phyloP scores from a whole-genome alignment of 2,797 vertebrate species.

The Pitangus sulphuratus region DNA sequence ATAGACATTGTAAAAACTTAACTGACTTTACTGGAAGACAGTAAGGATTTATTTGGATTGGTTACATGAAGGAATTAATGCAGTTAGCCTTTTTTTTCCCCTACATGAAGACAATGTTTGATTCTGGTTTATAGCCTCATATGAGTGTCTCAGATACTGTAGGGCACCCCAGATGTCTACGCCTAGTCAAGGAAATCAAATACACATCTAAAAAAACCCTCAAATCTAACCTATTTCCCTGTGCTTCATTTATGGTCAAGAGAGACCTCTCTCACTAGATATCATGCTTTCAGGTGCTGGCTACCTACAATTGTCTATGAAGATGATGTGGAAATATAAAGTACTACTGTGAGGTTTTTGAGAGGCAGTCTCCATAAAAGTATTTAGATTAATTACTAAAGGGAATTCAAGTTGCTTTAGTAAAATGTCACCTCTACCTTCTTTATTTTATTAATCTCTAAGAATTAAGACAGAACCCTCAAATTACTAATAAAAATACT shows the following conservation, averaged over 20 bases:
- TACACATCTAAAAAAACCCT: accelerated
- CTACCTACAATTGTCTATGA: neutral
- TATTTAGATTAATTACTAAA: neutral
- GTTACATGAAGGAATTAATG: neutral
- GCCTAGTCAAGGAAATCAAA: neutral
- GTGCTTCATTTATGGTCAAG: neutral
- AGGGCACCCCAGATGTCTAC: neutral
- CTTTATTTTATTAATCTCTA: constrained; percentile 2
- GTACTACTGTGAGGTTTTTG: neutral
- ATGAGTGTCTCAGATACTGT: neutral
- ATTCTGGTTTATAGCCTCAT: neutral
- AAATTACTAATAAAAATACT: neutral
- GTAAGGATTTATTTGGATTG: neutral
- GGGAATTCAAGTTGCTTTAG: neutral
- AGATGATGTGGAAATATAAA: neutral
- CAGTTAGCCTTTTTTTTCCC: neutral
- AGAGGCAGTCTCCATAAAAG: neutral
- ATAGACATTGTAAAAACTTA: neutral
- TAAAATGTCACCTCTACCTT: neutral
- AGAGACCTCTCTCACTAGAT: neutral
- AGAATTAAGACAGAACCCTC: neutral
- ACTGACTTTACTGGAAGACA: neutral
- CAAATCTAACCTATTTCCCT: neutral
- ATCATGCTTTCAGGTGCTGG: neutral
- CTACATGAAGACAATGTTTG: neutral